Base-by-base conservation (phyloP, 2,113 vertebrate genomes). In the Lophius piscatorius region DNA sequence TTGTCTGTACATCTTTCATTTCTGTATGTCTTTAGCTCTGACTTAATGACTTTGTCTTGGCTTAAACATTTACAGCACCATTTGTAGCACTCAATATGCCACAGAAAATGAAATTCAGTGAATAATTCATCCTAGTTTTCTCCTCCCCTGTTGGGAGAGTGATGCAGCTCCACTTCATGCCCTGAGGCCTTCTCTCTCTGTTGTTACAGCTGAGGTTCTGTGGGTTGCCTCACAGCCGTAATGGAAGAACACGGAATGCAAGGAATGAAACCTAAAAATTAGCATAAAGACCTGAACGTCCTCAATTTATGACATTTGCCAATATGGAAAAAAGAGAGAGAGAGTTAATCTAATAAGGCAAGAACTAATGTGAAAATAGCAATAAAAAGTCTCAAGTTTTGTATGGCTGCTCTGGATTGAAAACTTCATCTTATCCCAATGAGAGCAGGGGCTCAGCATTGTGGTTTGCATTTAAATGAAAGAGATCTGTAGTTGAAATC, bases 71-170 rank as follows among this genome's bases (percentile, higher is more conserved):
- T 64, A 59, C 41, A 65, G 34, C 56, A 48, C 22, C 57, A 55
- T 74, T 71, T 79, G 63, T 81, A 52, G 61, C 44, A 20, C 50
- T 48, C 55, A 31, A 71, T 55, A 40, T 60, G 52, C 58, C 46
- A 57, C 11, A 51, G 36, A 69, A 66, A 50, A 72, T 79, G 41
- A 70, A 81, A 75, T 46, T 29, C n/a, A 13, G 51, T 33, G 42
- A 78, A 82, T 82, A 61, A 83, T 85, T 80, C 16, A 71, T 62
- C 39, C 28, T 1, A 11, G 56, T 39, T 69, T 42, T 63, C 23
- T 9, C 40, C 29, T 31, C 35, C 6, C 18, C 16, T 2, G n/a
- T 35, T 36, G 36, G 60, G 40, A 49, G 28, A 38, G 23, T 8
- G 22, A 50, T 36, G 63, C 45, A 64, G 52, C 28, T 62, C 44